Conservation (phyloP, 2,888 invertebrate genomes). For the Cryptocephalus moraei region DNA sequence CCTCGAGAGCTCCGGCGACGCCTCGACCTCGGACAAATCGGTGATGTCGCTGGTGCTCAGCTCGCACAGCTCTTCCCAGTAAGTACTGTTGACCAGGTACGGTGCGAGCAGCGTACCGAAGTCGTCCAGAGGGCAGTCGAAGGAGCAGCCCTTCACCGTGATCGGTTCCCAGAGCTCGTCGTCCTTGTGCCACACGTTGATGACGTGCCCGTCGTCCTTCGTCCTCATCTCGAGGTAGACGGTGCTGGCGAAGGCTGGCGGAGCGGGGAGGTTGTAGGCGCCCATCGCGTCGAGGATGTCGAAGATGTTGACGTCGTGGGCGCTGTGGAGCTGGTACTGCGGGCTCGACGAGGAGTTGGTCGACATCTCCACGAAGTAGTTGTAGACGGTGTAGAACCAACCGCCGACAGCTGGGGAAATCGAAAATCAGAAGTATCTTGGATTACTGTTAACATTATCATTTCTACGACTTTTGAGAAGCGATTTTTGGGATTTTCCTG, state of each 20-base stretch:
- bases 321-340: slow-evolving; percentile 9
- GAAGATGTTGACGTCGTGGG: slow-evolving; percentile 8
- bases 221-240: slow-evolving; percentile 7
- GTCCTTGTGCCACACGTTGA: slow-evolving; percentile 7
- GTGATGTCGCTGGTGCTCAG: not conserved
- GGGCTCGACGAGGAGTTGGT: not conserved
- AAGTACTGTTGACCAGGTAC: not conserved
- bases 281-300: slow-evolving; percentile 6
- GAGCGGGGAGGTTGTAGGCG: slow-evolving; percentile 2
- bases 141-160: slow-evolving; percentile 2
- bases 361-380: not conserved
- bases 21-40: not conserved
- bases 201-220: not conserved
- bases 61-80: not conserved
- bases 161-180: slow-evolving; percentile 1
- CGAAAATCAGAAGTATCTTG: too few relatives aligned
- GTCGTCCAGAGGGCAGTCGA: slow-evolving; percentile 2
- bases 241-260: slow-evolving; percentile 6
- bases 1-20: too few relatives aligned
- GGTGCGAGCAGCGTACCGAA: slow-evolving; percentile 3
- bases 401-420: not conserved
- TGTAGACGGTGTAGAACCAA: not conserved
- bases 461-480: too few relatives aligned
- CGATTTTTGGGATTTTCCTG: too few relatives aligned
- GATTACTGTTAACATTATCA: too few relatives aligned